Evolutionary conservation across 2,113 vertebrate species (phyloP), one percentile per base, ranked within the genome.

Genomic region (Lathamus discolor): DNA sequence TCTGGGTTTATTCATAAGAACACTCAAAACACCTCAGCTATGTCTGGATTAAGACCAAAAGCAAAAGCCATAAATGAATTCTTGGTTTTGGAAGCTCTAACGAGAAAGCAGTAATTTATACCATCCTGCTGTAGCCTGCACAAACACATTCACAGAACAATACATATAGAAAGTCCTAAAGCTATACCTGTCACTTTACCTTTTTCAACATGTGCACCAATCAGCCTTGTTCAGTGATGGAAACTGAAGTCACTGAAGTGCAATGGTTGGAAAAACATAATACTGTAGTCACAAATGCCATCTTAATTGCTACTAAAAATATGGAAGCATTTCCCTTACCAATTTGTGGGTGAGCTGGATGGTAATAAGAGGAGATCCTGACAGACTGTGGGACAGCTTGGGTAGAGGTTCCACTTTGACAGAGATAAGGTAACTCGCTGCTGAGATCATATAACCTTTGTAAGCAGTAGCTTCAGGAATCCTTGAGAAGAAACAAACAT

Each of bases 331-430:
- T 2, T 20, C 33, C 97, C 99, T 98, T 97, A 99, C 99, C 99
- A 99, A 66, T 10, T 87, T 95, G 90, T 99, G 99, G 7, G 94
- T 96, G 62, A 99, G 98, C 61, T 98, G 98, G 41, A 99, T 98
- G 37, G 98, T 98, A 92, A 99, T 98, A 41, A 99, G 98, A 0
- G 99, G 99, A 1, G 97, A 97, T 27, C 98, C 98, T 0, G 98
- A 99, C 29, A 99, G 98, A 83, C 99, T 99, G 86, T 93, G 57
- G 37, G 98, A 98, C 61, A 99, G 78, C 19, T 92, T 91, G 2
- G 99, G 99, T 0, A 95, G 97, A 1, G 99, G 99, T 10, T 99
- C 98, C 95, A 99, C 98, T 91, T 99, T 99, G 83, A 99, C 85
- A 28, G 99, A 99, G 70, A 99, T 99, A 10, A 99, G 97, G 23